Conservation (phyloP, 2,113 vertebrate genomes). For the Bubo scandiacus region DNA sequence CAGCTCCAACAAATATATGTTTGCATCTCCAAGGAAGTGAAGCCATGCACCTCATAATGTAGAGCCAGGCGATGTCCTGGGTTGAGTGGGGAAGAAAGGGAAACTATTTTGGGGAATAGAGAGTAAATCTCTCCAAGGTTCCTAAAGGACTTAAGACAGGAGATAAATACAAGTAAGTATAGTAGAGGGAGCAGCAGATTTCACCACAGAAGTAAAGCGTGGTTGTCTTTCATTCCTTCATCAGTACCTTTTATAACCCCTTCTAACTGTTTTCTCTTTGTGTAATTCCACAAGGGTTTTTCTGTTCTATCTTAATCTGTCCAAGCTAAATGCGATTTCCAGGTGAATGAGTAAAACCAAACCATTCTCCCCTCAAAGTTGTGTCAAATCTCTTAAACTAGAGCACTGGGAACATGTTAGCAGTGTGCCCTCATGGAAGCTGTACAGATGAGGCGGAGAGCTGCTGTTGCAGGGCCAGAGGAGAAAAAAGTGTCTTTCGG, state of each 20-base stretch:
- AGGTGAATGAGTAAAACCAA: background rate
- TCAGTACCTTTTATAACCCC: background rate
- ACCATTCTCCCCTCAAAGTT: background rate
- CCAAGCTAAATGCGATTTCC: background rate
- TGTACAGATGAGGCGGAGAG: background rate
- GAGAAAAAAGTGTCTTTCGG: background rate
- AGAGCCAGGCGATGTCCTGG: background rate
- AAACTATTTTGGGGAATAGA: background rate
- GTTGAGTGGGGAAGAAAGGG: background rate
- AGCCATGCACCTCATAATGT: background rate
- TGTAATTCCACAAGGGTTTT: background rate
- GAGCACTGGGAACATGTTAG: rapidly evolving
- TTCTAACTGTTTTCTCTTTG: background rate
- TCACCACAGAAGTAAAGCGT: rapidly evolving
- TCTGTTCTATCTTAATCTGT: background rate
- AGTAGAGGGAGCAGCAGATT: background rate
- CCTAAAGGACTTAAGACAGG: background rate
- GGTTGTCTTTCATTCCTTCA: background rate
- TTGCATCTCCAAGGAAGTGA: background rate
- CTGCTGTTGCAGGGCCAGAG: background rate
- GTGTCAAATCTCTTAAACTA: background rate
- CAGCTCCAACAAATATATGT: background rate
- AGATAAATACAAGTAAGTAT: background rate
- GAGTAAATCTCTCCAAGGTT: background rate
- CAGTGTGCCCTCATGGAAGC: background rate